phyloP scores from a whole-genome alignment of 2,797 vertebrate species.

The Rhinatrema bivittatum region DNA sequence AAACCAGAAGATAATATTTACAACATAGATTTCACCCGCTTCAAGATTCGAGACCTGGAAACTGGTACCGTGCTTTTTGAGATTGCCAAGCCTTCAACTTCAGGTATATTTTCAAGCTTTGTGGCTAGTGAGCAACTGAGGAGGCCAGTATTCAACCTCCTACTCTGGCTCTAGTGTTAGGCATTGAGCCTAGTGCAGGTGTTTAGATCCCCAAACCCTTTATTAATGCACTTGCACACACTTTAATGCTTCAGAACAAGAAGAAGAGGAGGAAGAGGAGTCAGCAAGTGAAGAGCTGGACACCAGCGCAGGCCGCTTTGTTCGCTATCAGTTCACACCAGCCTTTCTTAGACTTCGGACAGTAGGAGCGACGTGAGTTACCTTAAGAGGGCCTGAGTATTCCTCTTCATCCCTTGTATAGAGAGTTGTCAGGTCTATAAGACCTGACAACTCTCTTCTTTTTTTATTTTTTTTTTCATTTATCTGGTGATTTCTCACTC shows the following conservation, averaged over 20 bases:
- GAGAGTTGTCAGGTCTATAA: too few relatives aligned
- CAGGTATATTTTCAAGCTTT: slow-evolving; percentile 64
- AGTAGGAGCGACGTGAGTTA: slow-evolving; percentile 89
- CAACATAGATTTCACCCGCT: slow-evolving; percentile 93
- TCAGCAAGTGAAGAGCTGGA: slow-evolving; percentile 75
- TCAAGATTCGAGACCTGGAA: slow-evolving; percentile 96
- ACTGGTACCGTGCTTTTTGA: slow-evolving; percentile 92
- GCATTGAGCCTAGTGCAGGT: too few relatives aligned
- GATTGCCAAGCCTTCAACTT: slow-evolving; percentile 89
- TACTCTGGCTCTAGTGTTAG: too few relatives aligned
- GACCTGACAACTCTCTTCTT: too few relatives aligned
- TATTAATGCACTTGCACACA: neutral
- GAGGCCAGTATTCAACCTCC: too few relatives aligned
- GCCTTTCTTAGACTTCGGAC: slow-evolving; percentile 89
- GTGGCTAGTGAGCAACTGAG: too few relatives aligned
- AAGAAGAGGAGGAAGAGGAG: slow-evolving; percentile 60
- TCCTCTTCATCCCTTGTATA: too few relatives aligned
- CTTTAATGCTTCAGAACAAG: slow-evolving; percentile 58
- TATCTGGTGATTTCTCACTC: too few relatives aligned
- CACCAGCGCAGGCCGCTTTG: slow-evolving; percentile 83
- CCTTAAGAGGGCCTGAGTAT: neutral
- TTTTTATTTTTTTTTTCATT: too few relatives aligned
- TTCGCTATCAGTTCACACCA: slow-evolving; percentile 95
- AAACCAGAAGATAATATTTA: slow-evolving; percentile 92
- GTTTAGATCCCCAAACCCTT: too few relatives aligned